Evolutionary conservation across 2,888 invertebrate genomes (phyloP), one percentile per base, ranked within the genome.

Genomic region (Lasioglossum zephyrum): DNA sequence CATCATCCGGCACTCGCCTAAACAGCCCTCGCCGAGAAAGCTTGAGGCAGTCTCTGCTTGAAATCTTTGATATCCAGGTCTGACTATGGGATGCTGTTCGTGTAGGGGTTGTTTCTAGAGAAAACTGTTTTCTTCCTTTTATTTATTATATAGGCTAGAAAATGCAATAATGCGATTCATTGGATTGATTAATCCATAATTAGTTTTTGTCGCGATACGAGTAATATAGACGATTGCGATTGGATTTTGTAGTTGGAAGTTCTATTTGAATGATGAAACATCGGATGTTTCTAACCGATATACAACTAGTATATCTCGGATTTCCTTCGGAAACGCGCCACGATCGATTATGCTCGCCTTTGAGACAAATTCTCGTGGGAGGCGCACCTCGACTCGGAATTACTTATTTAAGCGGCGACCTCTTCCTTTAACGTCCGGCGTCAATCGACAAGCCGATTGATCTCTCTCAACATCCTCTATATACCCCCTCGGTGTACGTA

Each of bases 361-460:
- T 53, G 36, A 66, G 36, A 73, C 36, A 44, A 36, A 75, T 76
- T 60, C 73, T 69, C 47, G 69, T 49, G 31, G 26, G 66, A 26
- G 16, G 9, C 4, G 16, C 41, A 5, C 31, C n/a, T 41, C 77
- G 53, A 39, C 44, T 76, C 18, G 4, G 9, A 53, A 72, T 77
- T 72, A 75, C 70, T 84, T 82, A 84, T 84, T 84, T 78, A 84
- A 75, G 60, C 70, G 44, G 49, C 79, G 69, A 77, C 79, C 76
- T 84, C 44, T 74, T 47, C 60, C 76, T 49, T 66, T 66, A 36
- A 63, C 26, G 70, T 26, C 49, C 60, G 39, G 44, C 57, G 57
- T 53, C 57, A 26, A 84, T 85, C 57, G 79, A 78, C 74, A 69
- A 26, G 44, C 22, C 70, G 73, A 69, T 77, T 22, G 75, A 31